Evolutionary conservation across 2,113 vertebrate genomes (phyloP).

Genomic region (Bombycilla garrulus): DNA sequence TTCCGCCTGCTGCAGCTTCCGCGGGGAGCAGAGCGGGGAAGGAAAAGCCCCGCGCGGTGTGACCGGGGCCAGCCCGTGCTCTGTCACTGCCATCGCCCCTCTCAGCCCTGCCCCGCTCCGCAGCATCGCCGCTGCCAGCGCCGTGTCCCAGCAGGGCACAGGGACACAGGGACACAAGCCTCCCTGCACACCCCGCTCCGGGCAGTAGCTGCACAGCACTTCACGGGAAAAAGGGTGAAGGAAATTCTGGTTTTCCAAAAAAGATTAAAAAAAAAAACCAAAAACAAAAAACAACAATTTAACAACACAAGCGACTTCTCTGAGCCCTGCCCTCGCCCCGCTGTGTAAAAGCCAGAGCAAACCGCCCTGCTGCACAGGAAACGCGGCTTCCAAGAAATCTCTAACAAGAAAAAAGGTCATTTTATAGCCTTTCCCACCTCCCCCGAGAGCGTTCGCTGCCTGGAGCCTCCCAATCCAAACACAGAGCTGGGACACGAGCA

Average conservation of each 20-base stretch:
- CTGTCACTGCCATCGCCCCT: neutral
- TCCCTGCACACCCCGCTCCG: accelerated
- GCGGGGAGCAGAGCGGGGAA: neutral
- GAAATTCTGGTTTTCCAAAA: neutral
- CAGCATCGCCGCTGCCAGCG: neutral
- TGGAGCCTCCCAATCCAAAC: neutral
- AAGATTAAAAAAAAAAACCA: neutral
- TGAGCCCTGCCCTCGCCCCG: neutral
- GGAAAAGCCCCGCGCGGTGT: neutral
- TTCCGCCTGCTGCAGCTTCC: neutral
- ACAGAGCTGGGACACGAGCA: neutral
- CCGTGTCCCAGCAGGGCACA: accelerated
- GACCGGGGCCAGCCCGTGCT: neutral
- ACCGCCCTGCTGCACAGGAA: neutral
- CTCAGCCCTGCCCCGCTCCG: neutral
- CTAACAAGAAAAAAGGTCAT: neutral
- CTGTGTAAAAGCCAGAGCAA: neutral
- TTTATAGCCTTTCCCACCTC: neutral
- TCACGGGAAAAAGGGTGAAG: neutral
- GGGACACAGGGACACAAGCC: neutral
- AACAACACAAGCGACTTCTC: neutral
- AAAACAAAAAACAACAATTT: accelerated
- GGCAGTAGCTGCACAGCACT: neutral
- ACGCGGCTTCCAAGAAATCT: neutral
- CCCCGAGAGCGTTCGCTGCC: neutral